Base-by-base conservation (phyloP, 1,140 invertebrate species). In the Wiebesia pumilae region DNA sequence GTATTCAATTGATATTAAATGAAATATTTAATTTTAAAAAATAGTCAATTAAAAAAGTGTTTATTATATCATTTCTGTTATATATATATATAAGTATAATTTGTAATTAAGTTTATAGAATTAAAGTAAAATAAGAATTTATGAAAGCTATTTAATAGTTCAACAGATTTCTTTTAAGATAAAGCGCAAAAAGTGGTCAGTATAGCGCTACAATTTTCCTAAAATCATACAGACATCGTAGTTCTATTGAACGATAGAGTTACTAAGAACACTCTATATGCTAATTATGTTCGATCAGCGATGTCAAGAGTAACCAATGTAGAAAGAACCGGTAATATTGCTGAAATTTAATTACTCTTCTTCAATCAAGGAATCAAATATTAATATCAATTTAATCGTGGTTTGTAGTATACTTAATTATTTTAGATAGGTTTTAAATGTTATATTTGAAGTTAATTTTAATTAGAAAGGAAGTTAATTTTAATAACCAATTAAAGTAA, bases 331-430 rank as follows among this genome's bases (percentile, higher is more conserved):
- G 7, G 47, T 33, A 27, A 14, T 43, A 73, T 58, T 38, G 67
- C 33, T 33, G 19, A 71, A 67, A 82, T 82, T 81, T 58, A 16
- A 81, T 69, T 82, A 71, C 65, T 82, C 30, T 51, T n/a, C 69
- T 82, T 51, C 10, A n/a, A 69, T 69, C 62, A 43, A n/a, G 16
- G 27, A 69, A 40, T 43, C 10, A 69, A 71, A n/a, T 30, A 71
- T 4, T 71, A 47, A 51, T 71, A 27, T 21, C 16, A 3, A 62
- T 67, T 81, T 62, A 43, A 81, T 38, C 19, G 10, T 35, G 38
- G n/a, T n/a, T 75, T 75, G 43, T 24, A 43, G 24, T 24, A n/a
- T 40, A 24, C 21, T 10, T 24, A 16, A 9, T n/a, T 9, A 75
- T 75, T 43, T 75, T 3, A n/a, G 9, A 21, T 21, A 38, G 24